A percentile compares a stretch with the other conserved stretches of the same genome.
Evolutionary conservation across 2,888 invertebrate species (phyloP).

Genomic region (Pyrrhosoma nymphula): DNA sequence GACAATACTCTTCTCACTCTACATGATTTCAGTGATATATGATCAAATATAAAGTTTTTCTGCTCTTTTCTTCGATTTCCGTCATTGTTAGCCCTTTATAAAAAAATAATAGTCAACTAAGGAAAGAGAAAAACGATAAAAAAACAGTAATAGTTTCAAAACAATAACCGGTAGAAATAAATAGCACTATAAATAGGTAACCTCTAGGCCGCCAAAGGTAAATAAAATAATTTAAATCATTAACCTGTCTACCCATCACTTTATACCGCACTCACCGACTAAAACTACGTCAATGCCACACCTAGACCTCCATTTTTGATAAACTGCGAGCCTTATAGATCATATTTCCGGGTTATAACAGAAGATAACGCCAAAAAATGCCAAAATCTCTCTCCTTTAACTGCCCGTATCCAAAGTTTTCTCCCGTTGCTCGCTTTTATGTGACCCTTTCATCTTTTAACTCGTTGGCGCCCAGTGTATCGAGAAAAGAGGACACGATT

Average conservation of each 20-base stretch:
- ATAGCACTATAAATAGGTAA: background rate
- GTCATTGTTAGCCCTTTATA: no score
- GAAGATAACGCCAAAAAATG: background rate
- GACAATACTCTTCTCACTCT: no score
- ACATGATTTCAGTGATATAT: no score
- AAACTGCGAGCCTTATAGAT: background rate
- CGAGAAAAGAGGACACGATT: no score
- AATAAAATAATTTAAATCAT: background rate
- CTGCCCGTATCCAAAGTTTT: background rate
- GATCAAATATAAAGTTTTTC: no score
- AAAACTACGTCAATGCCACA: background rate
- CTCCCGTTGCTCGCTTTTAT: background rate
- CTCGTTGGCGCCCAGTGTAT: no score
- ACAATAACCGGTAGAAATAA: background rate
- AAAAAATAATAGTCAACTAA: no score
- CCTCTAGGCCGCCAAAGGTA: background rate
- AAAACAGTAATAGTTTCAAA: background rate
- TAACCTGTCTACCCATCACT: background rate
- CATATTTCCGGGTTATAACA: background rate
- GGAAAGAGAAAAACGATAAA: background rate
- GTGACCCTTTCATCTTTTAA: no score
- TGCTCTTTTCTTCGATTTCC: no score
- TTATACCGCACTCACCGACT: background rate
- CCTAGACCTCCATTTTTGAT: background rate
- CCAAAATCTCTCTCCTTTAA: background rate